Evolutionary conservation across 2,888 invertebrate species (phyloP).

Genomic region (Nemurella pictetii): DNA sequence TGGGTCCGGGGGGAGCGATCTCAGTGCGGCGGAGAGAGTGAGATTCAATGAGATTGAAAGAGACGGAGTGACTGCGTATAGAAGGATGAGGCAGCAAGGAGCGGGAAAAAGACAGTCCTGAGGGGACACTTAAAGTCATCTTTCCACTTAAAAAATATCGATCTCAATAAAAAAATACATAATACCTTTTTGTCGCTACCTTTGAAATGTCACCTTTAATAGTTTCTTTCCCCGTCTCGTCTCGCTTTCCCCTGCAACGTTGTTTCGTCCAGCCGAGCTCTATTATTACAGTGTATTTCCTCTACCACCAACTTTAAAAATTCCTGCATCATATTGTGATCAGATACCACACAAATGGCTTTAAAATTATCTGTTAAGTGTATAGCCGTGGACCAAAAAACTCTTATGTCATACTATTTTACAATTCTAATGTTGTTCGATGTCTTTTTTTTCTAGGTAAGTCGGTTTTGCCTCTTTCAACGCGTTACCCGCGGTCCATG

Average conservation of each 20-base stretch:
- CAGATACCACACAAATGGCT: not conserved
- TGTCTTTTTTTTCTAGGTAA: not conserved
- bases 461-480: not conserved
- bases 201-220: conserved; percentile 28
- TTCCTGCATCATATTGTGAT: not conserved
- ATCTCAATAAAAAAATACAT: conserved; percentile 15
- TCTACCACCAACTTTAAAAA: not conserved
- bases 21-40: conserved; percentile 10
- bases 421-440: not conserved
- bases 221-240: not conserved
- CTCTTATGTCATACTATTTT: not conserved
- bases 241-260: not conserved
- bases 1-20: conserved; percentile 37
- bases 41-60: conserved; percentile 1
- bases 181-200: conserved; percentile 28
- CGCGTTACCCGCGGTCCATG: not conserved
- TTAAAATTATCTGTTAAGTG: not conserved
- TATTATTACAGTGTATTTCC: not conserved
- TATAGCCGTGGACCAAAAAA: not conserved
- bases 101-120: conserved; percentile 24
- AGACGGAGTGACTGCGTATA: conserved; percentile 2
- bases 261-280: not conserved
- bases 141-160: conserved; percentile 29
- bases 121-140: conserved; percentile 37
- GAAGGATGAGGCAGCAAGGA: not conserved